Base-by-base conservation (phyloP, 2,113 vertebrate genomes). In the Ptilonorhynchus violaceus region DNA sequence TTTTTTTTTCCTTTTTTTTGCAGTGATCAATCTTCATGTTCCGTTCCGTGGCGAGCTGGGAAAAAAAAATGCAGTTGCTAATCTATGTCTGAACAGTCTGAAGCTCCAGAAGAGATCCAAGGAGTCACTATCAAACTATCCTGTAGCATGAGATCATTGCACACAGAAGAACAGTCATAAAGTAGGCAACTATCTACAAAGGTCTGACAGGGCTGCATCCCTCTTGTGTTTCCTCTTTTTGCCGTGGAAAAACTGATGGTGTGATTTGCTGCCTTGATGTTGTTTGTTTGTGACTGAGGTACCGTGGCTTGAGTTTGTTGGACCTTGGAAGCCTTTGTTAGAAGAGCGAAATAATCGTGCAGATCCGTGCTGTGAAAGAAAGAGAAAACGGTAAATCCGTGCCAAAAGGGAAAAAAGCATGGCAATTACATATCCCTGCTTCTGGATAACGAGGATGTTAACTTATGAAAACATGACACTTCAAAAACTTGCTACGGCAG, bases 171-270 rank as follows among this genome's bases (percentile, higher is more conserved):
- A 97, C 94, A 96, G 98, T 98, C 98, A 83, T 86, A 64, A 97
- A 88, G 94, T 63, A 87, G 97, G 96, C 90, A 93, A 97, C 99
- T 99, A 99, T 99, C 99, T 99, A 98, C 98, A 99, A 56, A 99
- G 98, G 96, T 99, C 99, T 69, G 99, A 98, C 68, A 99, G 98
- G 93, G 98, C 98, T 1, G 98, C 97, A 89, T 99, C 99, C 87
- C 98, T 98, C 98, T 99, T 99, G 97, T 99, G 99, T 98, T 99
- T 99, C 98, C 99, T 99, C 98, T 98, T 99, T 97, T 99, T 99
- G 98, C 98, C 98, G n/a, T 98, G 98, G 98, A 96, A 98, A 95
- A 98, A 98, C 96, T 98, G 99, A 94, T 99, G 98, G 96, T 99
- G 99, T 53, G 99, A 98, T 97, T 99, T 99, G 98, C 97, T 98